Base-by-base conservation (phyloP, 2,113 vertebrate genomes). In the Istiophorus platypterus region DNA sequence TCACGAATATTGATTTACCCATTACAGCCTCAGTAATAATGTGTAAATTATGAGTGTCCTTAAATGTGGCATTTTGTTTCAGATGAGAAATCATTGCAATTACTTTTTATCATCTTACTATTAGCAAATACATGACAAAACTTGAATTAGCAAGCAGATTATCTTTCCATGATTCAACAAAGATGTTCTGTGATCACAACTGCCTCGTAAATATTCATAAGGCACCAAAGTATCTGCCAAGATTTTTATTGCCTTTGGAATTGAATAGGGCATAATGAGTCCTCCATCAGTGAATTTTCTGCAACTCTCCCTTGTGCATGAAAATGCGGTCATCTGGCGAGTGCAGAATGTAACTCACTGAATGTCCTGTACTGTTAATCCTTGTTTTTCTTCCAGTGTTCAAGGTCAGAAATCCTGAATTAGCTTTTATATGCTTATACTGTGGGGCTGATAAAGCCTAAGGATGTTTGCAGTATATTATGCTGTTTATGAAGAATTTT, bases 151-250 rank as follows among this genome's bases (percentile, higher is more conserved):
- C 83, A 84, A 66, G 85, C 51, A 85, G 81, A 90, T 91, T 84
- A 91, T 85, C 86, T 85, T 82, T 41, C 78, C 59, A 76, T 85
- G 77, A 91, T 90, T 88, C 76, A 87, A 89, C 85, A 82, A 80
- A 87, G 78, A 86, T 88, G 92, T 84, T 84, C 84, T 82, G 54
- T 83, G 80, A 92, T 91, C 82, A 83, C 84, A 88, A 89, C 75
- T 66, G 81, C 45, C 76, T 88, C 70, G 89, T 92, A 77, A 92
- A 94, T 94, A 93, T 93, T 92, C 85, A 93, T 87, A 67, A 85
- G 56, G 54, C 63, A 45, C 56, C 67, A 72, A 89, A 89, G 75
- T 85, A 83, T 85, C 90, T 85, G 84, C 78, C 80, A 85, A 79
- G 74, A 82, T 68, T 89, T 88, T 82, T 90, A 85, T 91, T 82